Conservation (phyloP, 2,888 invertebrate species). For the Tenthredo amoena region DNA sequence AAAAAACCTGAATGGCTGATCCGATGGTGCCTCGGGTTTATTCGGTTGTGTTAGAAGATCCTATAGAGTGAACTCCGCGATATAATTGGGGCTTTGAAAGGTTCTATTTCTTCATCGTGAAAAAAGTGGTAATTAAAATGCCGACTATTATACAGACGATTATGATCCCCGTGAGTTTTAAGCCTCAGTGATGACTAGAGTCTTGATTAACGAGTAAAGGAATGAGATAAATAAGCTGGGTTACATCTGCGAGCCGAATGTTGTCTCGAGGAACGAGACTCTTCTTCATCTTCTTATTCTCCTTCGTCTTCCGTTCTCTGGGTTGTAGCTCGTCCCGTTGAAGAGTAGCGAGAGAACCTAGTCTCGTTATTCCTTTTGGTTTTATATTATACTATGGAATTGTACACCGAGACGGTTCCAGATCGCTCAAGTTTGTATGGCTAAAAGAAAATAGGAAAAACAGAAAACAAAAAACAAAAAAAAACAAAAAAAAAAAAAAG, state of each 20-base stretch:
- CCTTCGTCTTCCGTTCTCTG: not conserved
- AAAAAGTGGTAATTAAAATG: not conserved
- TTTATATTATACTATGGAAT: not conserved
- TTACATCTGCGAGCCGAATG: conserved; percentile 74
- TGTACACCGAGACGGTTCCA: conserved; percentile 41
- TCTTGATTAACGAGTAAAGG: conserved; percentile 70
- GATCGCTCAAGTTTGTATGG: conserved; percentile 26
- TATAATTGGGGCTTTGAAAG: not conserved
- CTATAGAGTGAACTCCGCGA: not conserved
- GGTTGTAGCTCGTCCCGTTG: not conserved
- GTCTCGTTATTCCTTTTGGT: not conserved
- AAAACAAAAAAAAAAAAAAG: not conserved
- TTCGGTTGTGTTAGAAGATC: not conserved
- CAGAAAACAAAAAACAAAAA: conserved; percentile 30
- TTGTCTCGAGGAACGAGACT: conserved; percentile 45
- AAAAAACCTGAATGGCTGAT: not conserved
- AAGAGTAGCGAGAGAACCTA: not conserved
- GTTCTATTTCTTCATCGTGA: not conserved
- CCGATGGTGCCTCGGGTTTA: not conserved
- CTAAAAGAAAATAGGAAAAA: not conserved
- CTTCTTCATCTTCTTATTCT: not conserved
- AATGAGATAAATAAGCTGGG: conserved; percentile 71
- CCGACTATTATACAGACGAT: not conserved
- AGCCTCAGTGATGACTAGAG: conserved; percentile 15
- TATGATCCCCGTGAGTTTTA: conserved; percentile 7